Evolutionary conservation across 2,888 invertebrate genomes (phyloP).

Genomic region (Limenitis arthemis): DNA sequence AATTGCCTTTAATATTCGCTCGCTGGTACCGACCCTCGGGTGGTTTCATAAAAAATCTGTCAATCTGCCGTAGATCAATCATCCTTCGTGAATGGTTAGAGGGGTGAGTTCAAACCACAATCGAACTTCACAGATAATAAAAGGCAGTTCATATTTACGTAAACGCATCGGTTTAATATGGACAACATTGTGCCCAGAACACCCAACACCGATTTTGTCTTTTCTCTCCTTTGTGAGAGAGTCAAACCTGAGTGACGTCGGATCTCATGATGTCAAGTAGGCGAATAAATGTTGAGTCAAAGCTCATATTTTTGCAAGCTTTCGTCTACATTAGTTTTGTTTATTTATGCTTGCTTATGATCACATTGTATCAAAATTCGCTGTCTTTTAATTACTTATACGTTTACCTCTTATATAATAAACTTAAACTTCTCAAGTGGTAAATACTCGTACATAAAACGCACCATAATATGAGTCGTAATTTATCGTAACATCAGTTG

Average conservation of each 20-base stretch:
- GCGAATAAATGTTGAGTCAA: constrained; percentile 28
- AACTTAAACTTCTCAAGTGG: no score
- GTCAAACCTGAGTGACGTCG: constrained; percentile 50
- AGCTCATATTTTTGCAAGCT: background rate
- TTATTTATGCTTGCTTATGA: no score
- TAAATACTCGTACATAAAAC: no score
- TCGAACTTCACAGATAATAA: constrained; percentile 64
- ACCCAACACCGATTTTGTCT: constrained; percentile 50
- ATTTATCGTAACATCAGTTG: no score
- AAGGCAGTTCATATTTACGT: constrained; percentile 65
- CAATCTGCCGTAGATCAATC: constrained; percentile 71
- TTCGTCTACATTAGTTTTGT: no score
- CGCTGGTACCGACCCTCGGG: constrained; percentile 54
- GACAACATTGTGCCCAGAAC: constrained; percentile 56
- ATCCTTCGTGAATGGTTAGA: constrained; percentile 58
- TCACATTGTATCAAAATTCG: no score
- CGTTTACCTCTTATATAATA: no score
- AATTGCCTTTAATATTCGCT: constrained; percentile 72
- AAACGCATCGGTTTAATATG: constrained; percentile 61
- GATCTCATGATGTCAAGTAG: constrained; percentile 42
- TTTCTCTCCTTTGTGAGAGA: constrained; percentile 41
- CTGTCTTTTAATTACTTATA: no score
- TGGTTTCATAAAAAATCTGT: constrained; percentile 68
- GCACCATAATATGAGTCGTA: no score
- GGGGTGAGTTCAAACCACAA: constrained; percentile 62